These are phyloP conservation scores for Megalopta genalis DNA, from an alignment of 1,140 invertebrate species.

Conservation along the genomic window DNA sequence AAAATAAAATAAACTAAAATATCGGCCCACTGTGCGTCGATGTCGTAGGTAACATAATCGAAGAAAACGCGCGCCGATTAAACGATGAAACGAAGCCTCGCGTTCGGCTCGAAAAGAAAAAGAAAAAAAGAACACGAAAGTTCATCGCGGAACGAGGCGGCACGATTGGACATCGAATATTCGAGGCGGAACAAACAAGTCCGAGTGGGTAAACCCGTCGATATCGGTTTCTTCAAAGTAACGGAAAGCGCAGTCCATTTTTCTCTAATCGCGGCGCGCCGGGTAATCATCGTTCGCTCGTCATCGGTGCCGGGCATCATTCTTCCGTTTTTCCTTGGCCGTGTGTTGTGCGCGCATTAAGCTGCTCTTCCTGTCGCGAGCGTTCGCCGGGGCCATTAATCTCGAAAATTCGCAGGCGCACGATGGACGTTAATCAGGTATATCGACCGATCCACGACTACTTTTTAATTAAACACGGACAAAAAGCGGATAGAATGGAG, in stretches of 20 bases:
- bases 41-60: too few relatives aligned
- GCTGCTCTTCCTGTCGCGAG: slow-evolving; percentile 50
- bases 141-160: too few relatives aligned
- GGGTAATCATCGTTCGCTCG: slow-evolving; percentile 48
- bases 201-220: slow-evolving; percentile 21
- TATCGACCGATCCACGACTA: slow-evolving; percentile 55
- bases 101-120: too few relatives aligned
- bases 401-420: slow-evolving; percentile 58
- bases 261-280: slow-evolving; percentile 38
- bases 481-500: slow-evolving; percentile 49
- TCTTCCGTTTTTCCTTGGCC: slow-evolving; percentile 46
- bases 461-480: slow-evolving; percentile 63
- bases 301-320: slow-evolving; percentile 40
- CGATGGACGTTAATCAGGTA: slow-evolving; percentile 63
- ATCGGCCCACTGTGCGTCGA: too few relatives aligned
- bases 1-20: too few relatives aligned
- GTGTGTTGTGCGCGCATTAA: slow-evolving; percentile 56
- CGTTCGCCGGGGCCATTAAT: slow-evolving; percentile 57
- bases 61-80: too few relatives aligned
- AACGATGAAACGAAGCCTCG: too few relatives aligned
- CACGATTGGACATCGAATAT: too few relatives aligned
- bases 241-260: slow-evolving; percentile 30
- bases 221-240: slow-evolving; percentile 35
- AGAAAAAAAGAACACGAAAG: too few relatives aligned
- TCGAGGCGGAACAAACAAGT: too few relatives aligned